Conservation (phyloP, 2,888 invertebrate species). For the Pristionchus fissidentatus region DNA sequence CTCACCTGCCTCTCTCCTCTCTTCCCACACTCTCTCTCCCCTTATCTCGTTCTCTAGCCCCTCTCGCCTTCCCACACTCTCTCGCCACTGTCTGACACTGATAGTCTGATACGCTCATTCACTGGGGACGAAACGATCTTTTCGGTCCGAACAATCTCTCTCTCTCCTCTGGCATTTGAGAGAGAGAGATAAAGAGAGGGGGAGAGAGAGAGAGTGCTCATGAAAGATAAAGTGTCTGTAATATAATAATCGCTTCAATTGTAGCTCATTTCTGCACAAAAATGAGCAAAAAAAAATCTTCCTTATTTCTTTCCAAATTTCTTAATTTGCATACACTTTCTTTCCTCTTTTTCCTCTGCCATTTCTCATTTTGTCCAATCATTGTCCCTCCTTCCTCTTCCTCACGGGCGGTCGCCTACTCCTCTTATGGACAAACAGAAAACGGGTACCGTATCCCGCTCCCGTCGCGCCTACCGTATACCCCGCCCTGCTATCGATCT, state of each 20-base stretch:
- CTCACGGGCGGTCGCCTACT: neutral
- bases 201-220: no score
- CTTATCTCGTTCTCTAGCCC: neutral
- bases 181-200: neutral
- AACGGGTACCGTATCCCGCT: conserved; percentile 16
- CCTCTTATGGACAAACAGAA: neutral
- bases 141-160: no score
- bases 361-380: no score
- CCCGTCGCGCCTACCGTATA: neutral
- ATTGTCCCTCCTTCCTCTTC: neutral
- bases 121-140: no score
- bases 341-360: no score
- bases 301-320: neutral
- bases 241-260: no score
- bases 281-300: neutral
- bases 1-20: neutral
- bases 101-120: no score
- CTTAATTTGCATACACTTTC: no score
- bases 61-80: neutral
- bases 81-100: neutral
- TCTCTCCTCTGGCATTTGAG: neutral
- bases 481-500: neutral
- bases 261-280: neutral
- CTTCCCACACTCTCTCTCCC: neutral
- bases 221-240: no score